Percentiles rank a stretch among this genome's conserved stretches.
Conservation (phyloP, 2,888 invertebrate species). For the Perdita meconis region DNA sequence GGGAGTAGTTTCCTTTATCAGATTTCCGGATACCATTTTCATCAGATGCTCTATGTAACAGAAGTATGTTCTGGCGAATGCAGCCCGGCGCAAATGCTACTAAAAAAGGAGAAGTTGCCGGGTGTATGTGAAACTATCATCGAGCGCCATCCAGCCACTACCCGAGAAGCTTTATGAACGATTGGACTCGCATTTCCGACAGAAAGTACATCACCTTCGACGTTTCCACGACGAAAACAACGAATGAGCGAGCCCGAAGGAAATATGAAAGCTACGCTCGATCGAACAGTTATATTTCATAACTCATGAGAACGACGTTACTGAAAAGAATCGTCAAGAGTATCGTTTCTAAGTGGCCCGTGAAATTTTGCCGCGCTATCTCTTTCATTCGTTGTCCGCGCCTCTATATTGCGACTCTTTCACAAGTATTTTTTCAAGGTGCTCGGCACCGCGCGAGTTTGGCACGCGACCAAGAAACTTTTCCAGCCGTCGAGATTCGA, state of each 20-base stretch:
- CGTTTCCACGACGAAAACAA: slow-evolving; percentile 56
- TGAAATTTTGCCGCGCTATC: slow-evolving; percentile 21
- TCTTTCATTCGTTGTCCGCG: slow-evolving; percentile 2
- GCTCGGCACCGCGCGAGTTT: slow-evolving; percentile 28
- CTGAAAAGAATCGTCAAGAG: slow-evolving; percentile 51
- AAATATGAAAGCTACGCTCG: slow-evolving; percentile 58
- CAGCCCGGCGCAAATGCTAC: not conserved
- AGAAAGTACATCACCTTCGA: slow-evolving; percentile 56
- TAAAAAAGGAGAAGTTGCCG: slow-evolving; percentile 35
- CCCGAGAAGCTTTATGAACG: slow-evolving; percentile 60
- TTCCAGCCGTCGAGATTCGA: slow-evolving; percentile 17
- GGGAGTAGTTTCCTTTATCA: slow-evolving; percentile 38
- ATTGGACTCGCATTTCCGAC: slow-evolving; percentile 63
- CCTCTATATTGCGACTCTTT: slow-evolving; percentile 14
- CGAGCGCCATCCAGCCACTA: slow-evolving; percentile 47
- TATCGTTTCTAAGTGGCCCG: slow-evolving; percentile 51
- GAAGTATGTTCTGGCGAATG: slow-evolving; percentile 23
- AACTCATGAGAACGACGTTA: slow-evolving; percentile 37
- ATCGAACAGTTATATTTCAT: slow-evolving; percentile 57
- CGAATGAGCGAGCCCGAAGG: slow-evolving; percentile 28
- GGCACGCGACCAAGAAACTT: slow-evolving; percentile 56
- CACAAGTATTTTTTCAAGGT: slow-evolving; percentile 23
- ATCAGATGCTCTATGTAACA: slow-evolving; percentile 32
- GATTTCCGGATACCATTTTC: slow-evolving; percentile 42
- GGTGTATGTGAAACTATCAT: slow-evolving; percentile 53